Evolutionary conservation across 1,140 invertebrate genomes (phyloP).

Genomic region (Pollicipes pollicipes): DNA sequence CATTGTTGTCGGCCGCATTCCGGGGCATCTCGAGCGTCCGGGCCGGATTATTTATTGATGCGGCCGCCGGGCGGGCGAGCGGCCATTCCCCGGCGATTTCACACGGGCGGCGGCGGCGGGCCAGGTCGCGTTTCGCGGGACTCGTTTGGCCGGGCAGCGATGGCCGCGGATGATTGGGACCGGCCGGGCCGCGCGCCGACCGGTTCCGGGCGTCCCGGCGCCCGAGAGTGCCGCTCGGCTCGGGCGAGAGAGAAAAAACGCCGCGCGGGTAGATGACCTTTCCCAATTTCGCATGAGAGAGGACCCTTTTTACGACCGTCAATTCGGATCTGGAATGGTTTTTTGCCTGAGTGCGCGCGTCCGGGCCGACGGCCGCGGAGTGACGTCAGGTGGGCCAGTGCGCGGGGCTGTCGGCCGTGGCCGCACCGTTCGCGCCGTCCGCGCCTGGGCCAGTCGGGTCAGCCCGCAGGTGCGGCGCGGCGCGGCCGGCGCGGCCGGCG

Average conservation of each 20-base stretch:
- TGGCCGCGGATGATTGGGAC: not conserved
- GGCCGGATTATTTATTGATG: not conserved
- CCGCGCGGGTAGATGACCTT: not conserved
- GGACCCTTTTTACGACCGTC: not conserved
- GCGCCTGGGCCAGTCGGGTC: not conserved
- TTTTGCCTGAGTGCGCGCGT: not conserved
- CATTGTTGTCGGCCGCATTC: not conserved
- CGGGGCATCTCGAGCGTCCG: not conserved
- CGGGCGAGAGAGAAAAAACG: not conserved
- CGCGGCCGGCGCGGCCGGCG: too few relatives aligned
- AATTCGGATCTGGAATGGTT: not conserved
- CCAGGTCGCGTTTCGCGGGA: not conserved
- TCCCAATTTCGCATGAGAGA: constrained; percentile 1
- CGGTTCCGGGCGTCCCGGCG: not conserved
- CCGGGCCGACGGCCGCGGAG: too few relatives aligned
- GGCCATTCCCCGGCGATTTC: not conserved
- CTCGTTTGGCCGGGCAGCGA: not conserved
- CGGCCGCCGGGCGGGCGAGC: too few relatives aligned
- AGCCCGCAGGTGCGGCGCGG: too few relatives aligned
- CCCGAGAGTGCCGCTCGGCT: too few relatives aligned
- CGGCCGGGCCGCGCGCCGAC: not conserved
- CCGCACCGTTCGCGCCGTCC: too few relatives aligned
- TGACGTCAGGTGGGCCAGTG: not conserved
- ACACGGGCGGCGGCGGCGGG: not conserved
- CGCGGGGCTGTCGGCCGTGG: too few relatives aligned